Conservation (phyloP, 2,888 invertebrate genomes). For the Caenorhabditis japonica region DNA sequence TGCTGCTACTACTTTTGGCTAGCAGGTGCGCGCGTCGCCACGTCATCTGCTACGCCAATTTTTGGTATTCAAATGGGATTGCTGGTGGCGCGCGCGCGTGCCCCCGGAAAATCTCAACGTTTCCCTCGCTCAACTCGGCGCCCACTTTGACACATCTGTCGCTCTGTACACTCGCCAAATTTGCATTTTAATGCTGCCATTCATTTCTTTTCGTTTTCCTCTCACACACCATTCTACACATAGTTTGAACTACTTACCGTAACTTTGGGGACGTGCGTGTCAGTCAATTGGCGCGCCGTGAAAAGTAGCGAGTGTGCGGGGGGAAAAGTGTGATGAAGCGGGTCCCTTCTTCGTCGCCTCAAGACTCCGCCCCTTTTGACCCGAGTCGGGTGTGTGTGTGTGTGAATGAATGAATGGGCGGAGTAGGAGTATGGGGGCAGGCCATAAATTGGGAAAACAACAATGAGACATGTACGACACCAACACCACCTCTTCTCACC, state of each 20-base stretch:
- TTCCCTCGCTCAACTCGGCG: not conserved
- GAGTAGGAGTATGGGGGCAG: conserved; percentile 1
- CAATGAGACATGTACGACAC: conserved; percentile 26
- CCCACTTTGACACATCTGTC: conserved; percentile 13
- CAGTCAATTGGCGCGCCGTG: no score
- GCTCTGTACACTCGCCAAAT: conserved; percentile 14
- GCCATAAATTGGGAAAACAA: conserved; percentile 52
- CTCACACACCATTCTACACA: not conserved
- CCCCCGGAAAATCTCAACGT: not conserved
- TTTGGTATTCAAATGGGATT: no score
- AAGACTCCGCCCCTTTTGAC: conserved; percentile 22
- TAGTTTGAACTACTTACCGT: not conserved
- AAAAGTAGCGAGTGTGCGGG: not conserved
- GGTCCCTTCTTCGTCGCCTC: conserved; percentile 5
- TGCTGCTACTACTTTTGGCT: no score
- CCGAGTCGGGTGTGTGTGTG: not conserved
- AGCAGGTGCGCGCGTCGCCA: no score
- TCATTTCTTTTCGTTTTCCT: conserved; percentile 1
- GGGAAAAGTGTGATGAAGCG: conserved; percentile 4
- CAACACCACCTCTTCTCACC: not conserved
- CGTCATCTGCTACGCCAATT: no score
- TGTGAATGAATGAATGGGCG: not conserved
- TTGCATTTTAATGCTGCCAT: conserved; percentile 54
- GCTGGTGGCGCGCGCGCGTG: not conserved
- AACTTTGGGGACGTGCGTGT: not conserved